phyloP scores from a whole-genome alignment of 2,888 invertebrate species.

The Epirrhoe alternata region DNA sequence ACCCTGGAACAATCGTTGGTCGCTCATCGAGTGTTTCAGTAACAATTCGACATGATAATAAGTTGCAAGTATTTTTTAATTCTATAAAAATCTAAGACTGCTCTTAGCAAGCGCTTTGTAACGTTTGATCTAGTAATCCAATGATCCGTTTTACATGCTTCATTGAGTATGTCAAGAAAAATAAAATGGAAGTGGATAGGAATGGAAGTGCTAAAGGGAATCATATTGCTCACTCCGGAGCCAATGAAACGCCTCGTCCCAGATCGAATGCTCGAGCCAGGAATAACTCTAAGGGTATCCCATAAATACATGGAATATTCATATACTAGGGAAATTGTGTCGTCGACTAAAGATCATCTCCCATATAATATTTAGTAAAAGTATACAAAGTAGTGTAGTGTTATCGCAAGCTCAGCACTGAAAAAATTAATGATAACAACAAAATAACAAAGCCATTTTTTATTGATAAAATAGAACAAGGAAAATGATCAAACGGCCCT shows the following conservation, averaged over 20 bases:
- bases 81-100: background rate
- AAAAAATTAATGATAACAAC: background rate
- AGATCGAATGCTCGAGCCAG: background rate
- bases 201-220: background rate
- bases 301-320: background rate
- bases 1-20: background rate
- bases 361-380: background rate
- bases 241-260: background rate
- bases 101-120: background rate
- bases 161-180: conserved; percentile 3
- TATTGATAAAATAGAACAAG: conserved; percentile 8
- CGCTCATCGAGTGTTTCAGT: background rate
- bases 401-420: background rate
- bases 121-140: conserved; percentile 5
- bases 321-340: background rate
- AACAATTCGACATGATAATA: background rate
- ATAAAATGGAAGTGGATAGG: too few relatives aligned
- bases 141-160: conserved; percentile 11
- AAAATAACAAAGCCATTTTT: background rate
- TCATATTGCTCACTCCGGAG: background rate
- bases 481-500: conserved; percentile 1
- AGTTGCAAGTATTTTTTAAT: background rate
- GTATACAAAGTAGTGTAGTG: background rate
- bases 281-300: background rate
- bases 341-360: background rate